Conservation (phyloP, 1,140 invertebrate species). For the Nephotettix cincticeps region DNA sequence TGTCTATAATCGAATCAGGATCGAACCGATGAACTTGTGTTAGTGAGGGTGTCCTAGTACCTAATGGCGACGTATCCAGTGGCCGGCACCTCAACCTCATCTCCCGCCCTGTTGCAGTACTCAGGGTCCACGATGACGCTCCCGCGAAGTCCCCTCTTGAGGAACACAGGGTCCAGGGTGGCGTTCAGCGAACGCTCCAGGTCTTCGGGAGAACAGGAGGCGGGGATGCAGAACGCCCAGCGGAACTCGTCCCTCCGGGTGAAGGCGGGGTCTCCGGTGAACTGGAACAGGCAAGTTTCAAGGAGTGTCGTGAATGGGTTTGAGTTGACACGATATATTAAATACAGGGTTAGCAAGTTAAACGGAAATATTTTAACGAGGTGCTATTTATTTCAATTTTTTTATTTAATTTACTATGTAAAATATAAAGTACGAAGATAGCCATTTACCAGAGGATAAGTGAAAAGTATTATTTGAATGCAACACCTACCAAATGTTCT, state of each 20-base stretch:
- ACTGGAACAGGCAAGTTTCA: constrained; percentile 19
- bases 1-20: background rate
- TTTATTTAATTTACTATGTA: too few relatives aligned
- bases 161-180: background rate
- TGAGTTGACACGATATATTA: too few relatives aligned
- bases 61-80: background rate
- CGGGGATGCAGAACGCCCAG: constrained; percentile 60
- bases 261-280: constrained; percentile 2
- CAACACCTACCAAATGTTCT: too few relatives aligned
- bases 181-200: constrained; percentile 52
- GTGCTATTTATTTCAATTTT: too few relatives aligned
- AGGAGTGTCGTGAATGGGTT: too few relatives aligned
- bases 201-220: constrained; percentile 54
- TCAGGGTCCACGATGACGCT: background rate
- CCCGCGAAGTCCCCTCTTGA: constrained; percentile 1
- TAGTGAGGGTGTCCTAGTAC: background rate
- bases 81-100: background rate
- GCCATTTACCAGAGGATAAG: too few relatives aligned
- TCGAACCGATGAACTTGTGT: background rate
- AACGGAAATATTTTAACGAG: too few relatives aligned
- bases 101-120: background rate
- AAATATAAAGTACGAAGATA: too few relatives aligned
- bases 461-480: too few relatives aligned
- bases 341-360: too few relatives aligned
- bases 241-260: constrained; percentile 36